Percentiles rank a stretch among this genome's conserved stretches.
phyloP scores from a whole-genome alignment of 2,888 invertebrate species.

The Amphipoea lucens region DNA sequence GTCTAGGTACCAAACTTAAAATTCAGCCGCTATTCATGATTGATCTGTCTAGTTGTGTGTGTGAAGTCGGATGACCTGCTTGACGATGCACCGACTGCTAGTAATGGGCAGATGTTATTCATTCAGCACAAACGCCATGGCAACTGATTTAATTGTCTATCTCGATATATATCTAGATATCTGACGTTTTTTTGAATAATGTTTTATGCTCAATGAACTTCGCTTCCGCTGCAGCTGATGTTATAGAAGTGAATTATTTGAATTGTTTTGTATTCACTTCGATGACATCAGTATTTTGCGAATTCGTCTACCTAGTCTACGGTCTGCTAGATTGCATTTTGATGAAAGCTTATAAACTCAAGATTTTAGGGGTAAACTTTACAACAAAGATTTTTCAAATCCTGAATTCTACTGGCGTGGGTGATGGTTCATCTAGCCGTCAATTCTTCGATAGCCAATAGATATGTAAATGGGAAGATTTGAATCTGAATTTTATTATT shows the following conservation, averaged over 20 bases:
- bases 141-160: slow-evolving; percentile 73
- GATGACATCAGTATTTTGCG: not conserved
- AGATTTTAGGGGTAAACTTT: not conserved
- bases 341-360: not conserved
- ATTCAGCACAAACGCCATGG: slow-evolving; percentile 74
- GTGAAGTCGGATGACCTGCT: slow-evolving; percentile 84
- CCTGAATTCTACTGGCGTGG: not conserved
- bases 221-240: slow-evolving; percentile 62
- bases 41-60: slow-evolving; percentile 78
- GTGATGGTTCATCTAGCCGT: not conserved
- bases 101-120: slow-evolving; percentile 85
- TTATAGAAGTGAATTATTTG: slow-evolving; percentile 39
- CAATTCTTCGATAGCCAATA: not conserved
- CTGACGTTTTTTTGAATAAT: slow-evolving; percentile 35
- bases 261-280: slow-evolving; percentile 35
- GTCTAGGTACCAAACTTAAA: slow-evolving; percentile 68
- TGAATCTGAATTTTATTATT: not conserved
- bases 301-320: not conserved
- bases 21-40: slow-evolving; percentile 78
- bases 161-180: slow-evolving; percentile 27
- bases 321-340: slow-evolving; percentile 10
- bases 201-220: slow-evolving; percentile 58
- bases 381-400: not conserved
- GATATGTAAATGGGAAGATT: not conserved
- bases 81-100: slow-evolving; percentile 84